Percentiles rank a stretch among this genome's conserved stretches.
Conservation (phyloP, 2,113 vertebrate genomes). For the Mugil cephalus region DNA sequence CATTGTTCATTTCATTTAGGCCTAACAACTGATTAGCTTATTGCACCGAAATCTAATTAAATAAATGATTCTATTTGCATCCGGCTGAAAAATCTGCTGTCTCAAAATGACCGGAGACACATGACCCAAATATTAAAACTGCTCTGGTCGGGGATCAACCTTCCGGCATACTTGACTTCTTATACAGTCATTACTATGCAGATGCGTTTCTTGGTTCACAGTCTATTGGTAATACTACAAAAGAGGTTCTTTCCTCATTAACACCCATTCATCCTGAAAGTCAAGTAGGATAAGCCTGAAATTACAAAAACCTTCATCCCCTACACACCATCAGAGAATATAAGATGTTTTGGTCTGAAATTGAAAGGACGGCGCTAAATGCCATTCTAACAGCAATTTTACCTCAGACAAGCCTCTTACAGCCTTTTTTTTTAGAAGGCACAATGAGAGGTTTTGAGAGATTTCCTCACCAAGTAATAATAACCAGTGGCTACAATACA, state of each 20-base stretch:
- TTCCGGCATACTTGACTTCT: conserved; percentile 21
- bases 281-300: conserved; percentile 74
- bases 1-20: background rate
- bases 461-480: conserved; percentile 41
- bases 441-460: conserved; percentile 40
- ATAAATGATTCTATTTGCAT: conserved; percentile 1
- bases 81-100: background rate
- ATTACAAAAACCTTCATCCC: conserved; percentile 76
- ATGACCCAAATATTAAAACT: too few species aligned
- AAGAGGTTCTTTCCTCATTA: conserved; percentile 73
- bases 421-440: conserved; percentile 12
- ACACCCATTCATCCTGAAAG: conserved; percentile 73
- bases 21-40: background rate
- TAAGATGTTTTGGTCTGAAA: conserved; percentile 67
- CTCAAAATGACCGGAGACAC: background rate
- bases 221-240: conserved; percentile 65
- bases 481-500: conserved; percentile 28
- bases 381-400: conserved; percentile 65
- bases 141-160: too few species aligned
- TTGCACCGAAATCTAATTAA: conserved; percentile 5
- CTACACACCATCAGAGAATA: conserved; percentile 61
- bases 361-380: conserved; percentile 67
- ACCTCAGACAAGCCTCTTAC: conserved; percentile 56
- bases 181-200: conserved; percentile 30
- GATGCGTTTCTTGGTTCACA: conserved; percentile 56